These are phyloP conservation scores for Nephila pilipes DNA, from an alignment of 1,140 invertebrate genomes.

Conservation along the genomic window DNA sequence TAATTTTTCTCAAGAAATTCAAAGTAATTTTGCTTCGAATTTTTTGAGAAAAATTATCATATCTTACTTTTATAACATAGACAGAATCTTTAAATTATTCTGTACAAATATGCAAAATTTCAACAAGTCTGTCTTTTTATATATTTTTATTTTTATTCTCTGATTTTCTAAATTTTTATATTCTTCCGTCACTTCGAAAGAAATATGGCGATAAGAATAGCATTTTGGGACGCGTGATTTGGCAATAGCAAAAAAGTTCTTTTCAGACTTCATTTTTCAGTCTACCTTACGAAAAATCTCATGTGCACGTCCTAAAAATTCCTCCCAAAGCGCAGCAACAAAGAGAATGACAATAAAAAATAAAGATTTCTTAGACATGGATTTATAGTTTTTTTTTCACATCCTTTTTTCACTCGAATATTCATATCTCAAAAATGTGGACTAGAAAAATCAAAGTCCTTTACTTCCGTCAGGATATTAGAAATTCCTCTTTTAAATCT, in stretches of 20 bases:
- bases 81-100: too few species aligned
- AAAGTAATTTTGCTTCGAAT: too few species aligned
- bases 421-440: not conserved
- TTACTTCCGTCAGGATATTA: not conserved
- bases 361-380: not conserved
- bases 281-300: not conserved
- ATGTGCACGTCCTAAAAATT: not conserved
- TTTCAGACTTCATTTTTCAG: not conserved
- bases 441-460: not conserved
- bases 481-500: slow-evolving; percentile 9
- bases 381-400: not conserved
- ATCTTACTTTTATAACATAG: too few species aligned
- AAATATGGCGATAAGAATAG: not conserved
- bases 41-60: too few species aligned
- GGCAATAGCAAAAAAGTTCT: not conserved
- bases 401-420: not conserved
- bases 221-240: not conserved
- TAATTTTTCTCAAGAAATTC: too few species aligned
- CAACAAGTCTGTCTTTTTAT: too few species aligned
- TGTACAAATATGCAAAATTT: too few species aligned
- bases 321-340: not conserved
- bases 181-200: not conserved
- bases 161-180: too few species aligned
- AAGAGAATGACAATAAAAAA: not conserved
- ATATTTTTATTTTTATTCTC: too few species aligned